Conservation (phyloP, 1,140 invertebrate genomes). For the Bombus ignitus region DNA sequence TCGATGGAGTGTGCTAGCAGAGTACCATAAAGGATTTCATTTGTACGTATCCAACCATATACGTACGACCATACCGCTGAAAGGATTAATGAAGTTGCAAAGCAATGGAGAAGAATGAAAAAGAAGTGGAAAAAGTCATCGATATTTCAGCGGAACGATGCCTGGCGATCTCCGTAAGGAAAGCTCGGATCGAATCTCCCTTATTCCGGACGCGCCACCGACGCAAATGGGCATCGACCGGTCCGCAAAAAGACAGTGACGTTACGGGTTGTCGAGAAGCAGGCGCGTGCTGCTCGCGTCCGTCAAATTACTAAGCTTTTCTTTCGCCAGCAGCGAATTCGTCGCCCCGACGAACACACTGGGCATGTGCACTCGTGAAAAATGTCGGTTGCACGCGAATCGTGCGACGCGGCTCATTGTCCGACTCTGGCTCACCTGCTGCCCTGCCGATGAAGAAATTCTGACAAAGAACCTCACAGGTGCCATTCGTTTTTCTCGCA, state of each 20-base stretch:
- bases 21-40: background rate
- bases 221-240: background rate
- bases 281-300: background rate
- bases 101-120: background rate
- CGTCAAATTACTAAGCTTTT: constrained; percentile 25
- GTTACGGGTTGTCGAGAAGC: background rate
- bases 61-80: background rate
- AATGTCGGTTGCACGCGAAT: constrained; percentile 50
- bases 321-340: background rate
- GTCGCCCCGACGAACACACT: background rate
- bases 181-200: background rate
- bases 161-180: background rate
- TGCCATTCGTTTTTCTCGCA: constrained; percentile 32
- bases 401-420: constrained; percentile 27
- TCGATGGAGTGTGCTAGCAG: background rate
- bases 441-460: constrained; percentile 55
- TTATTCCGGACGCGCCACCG: background rate
- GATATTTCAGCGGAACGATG: background rate
- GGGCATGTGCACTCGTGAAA: constrained; percentile 26
- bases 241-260: background rate
- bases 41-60: too few relatives aligned
- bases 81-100: background rate
- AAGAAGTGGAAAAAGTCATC: background rate
- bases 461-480: constrained; percentile 47
- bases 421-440: constrained; percentile 55